Evolutionary conservation across 1,140 invertebrate genomes (phyloP).

Genomic region (Euura lappo): DNA sequence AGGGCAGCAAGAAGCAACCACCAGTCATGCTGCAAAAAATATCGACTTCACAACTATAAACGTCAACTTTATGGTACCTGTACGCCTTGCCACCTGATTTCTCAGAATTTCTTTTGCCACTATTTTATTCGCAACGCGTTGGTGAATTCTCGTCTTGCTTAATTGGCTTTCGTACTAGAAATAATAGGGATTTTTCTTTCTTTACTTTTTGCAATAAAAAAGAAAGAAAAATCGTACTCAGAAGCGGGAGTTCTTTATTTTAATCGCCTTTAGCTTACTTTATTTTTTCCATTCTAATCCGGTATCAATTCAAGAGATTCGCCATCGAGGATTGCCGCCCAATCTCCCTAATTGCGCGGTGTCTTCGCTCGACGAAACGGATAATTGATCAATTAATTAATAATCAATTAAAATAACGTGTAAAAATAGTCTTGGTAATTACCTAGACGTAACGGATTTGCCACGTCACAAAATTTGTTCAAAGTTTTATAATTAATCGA

Average conservation of each 20-base stretch:
- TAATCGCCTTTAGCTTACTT: not conserved
- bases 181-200: no score
- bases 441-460: no score
- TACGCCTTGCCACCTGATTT: not conserved
- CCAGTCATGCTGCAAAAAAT: not conserved
- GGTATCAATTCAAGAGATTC: not conserved
- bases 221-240: constrained; percentile 16
- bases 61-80: not conserved
- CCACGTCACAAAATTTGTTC: no score
- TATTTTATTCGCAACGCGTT: no score
- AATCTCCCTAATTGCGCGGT: constrained; percentile 2
- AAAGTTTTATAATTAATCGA: no score
- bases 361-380: not conserved
- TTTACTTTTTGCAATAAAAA: no score
- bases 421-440: not conserved
- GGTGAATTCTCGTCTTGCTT: not conserved
- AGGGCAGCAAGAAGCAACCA: not conserved
- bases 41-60: not conserved
- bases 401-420: constrained; percentile 2
- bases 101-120: not conserved
- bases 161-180: not conserved
- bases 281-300: not conserved
- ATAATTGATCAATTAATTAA: not conserved
- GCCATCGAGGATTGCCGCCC: constrained; percentile 2
- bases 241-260: not conserved